A percentile compares a stretch with the other conserved stretches of the same genome.
These are phyloP conservation scores for Nymphicus hollandicus DNA, from an alignment of 2,113 vertebrate genomes.

Conservation along the genomic window DNA sequence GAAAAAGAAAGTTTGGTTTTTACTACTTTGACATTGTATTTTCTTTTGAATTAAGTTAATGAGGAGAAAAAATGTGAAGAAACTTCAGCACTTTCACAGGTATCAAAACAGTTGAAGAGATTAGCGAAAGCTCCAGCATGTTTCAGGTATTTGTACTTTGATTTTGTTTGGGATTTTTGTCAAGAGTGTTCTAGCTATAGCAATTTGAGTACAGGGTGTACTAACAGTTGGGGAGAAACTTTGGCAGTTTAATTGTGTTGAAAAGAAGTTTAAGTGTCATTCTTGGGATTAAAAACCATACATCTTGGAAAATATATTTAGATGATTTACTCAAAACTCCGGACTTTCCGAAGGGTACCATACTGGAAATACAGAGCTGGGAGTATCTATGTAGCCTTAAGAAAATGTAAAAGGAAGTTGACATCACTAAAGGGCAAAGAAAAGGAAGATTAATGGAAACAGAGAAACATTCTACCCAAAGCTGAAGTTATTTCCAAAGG, in stretches of 20 bases:
- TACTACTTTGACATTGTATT: not conserved
- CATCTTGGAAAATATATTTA: not conserved
- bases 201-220: not conserved
- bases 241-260: not conserved
- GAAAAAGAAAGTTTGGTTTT: not conserved
- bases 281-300: not conserved
- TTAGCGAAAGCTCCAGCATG: not conserved
- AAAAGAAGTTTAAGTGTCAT: not conserved
- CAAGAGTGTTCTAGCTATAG: not conserved
- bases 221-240: not conserved
- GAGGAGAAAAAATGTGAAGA: not conserved
- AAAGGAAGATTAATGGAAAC: not conserved
- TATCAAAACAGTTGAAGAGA: not conserved
- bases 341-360: not conserved
- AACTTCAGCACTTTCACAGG: not conserved
- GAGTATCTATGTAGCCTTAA: not conserved
- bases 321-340: not conserved
- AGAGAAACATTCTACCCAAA: not conserved
- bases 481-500: not conserved
- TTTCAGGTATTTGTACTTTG: not conserved
- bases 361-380: not conserved
- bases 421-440: not conserved
- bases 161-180: not conserved
- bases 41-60: not conserved
- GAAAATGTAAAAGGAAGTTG: not conserved